A percentile compares a stretch with the other conserved stretches of the same genome.
These are phyloP conservation scores for Busseola fusca DNA, from an alignment of 2,888 invertebrate species.

Conservation along the genomic window DNA sequence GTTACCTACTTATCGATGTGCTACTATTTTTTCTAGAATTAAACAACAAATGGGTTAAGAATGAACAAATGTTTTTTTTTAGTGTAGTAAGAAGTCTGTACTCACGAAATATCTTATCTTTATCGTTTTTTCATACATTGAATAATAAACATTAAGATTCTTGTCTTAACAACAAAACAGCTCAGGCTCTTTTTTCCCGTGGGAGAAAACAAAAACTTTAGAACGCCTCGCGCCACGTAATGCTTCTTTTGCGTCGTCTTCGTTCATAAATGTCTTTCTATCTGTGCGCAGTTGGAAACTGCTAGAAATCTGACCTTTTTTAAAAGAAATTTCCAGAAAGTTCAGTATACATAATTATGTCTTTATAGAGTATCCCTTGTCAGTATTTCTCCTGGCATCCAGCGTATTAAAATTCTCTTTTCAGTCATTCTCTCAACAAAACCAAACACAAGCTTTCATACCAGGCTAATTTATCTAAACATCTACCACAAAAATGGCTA, in stretches of 20 bases:
- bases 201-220: neutral
- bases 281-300: neutral
- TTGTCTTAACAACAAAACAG: neutral
- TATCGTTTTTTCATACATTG: neutral
- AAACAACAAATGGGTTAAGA: neutral
- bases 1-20: neutral
- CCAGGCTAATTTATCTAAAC: slow-evolving; percentile 30
- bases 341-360: neutral
- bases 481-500: slow-evolving; percentile 34
- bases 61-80: neutral
- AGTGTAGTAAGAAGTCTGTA: no score
- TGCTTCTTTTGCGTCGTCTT: neutral
- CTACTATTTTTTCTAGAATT: neutral
- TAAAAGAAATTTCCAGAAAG: slow-evolving; percentile 1
- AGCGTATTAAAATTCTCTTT: slow-evolving; percentile 25
- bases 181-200: neutral
- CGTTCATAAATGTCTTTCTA: neutral
- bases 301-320: neutral
- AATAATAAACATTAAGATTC: neutral
- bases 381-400: slow-evolving; percentile 4
- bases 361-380: neutral
- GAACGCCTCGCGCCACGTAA: neutral
- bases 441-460: slow-evolving; percentile 4
- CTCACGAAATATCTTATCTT: neutral
- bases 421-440: slow-evolving; percentile 14